Evolutionary conservation across 2,113 vertebrate species (phyloP), one percentile per base, ranked within the genome.

Genomic region (Paedocypris sp.): DNA sequence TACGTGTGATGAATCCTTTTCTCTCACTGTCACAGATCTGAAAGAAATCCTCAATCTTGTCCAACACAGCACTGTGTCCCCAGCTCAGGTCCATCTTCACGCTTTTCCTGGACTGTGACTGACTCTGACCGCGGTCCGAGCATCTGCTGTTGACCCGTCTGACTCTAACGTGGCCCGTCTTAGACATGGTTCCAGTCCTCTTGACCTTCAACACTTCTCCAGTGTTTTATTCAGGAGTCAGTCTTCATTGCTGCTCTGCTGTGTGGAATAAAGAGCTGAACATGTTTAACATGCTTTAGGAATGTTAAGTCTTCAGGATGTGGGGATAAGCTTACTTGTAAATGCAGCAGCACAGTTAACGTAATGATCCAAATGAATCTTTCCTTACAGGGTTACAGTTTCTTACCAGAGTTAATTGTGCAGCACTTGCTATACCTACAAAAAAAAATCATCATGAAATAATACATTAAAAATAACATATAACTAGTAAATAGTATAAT

Each of bases 41-140:
- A 75, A 98, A 97, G 79, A 97, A 93, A 42, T 94, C 93, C 36
- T 77, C 82, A 4, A 83, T 87, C 77, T 90, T 94, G 51, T 70
- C 84, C 79, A 88, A 67, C 72, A 91, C 69, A 41, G 72, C 47
- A 60, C 74, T 62, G 6, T 35, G 67, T 33, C 71, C 75, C 74
- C 61, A 80, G 61, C 64, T 77, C 2, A 60, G 71, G 35, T 64
- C 51, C 7, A 60, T 73, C 20, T 48, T 59, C 10, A 53, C 3
- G 35, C 10, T 16, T 20, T 56, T 46, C 25, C 28, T 31, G 9
- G 48, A 16, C 58, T 53, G 2, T 20, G 16, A 7, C 64, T n/a
- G 77, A 25, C 66, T 49, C 12, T 75, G 72, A 62, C 77, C 78
- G 74, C 79, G 79, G n/a, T 35, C 45, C 22, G 18, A 16, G 23